Evolutionary conservation across 1,140 invertebrate genomes (phyloP), one percentile per base, ranked within the genome.

Genomic region (Drosophila parabipectinata): DNA sequence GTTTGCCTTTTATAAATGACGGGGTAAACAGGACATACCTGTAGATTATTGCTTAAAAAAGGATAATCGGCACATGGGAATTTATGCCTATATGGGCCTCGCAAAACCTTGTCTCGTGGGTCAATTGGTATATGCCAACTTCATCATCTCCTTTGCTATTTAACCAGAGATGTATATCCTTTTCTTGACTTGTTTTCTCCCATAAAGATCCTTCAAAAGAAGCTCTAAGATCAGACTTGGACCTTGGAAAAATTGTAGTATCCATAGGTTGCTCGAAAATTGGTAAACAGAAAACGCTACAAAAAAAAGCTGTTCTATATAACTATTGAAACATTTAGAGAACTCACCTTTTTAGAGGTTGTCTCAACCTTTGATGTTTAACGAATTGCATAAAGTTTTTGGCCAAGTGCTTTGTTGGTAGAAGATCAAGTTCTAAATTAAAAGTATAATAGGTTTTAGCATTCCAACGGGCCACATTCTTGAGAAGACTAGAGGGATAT

Each of bases 401-500:
- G 0, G 28, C 48, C 10, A 79, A 55, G 12, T 45, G 15, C 4
- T 3, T 24, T 12, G 61, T 58, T 1, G 76, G 76, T 37, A 79
- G 37, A 28, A 67, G 28, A 21, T 50, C 41, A 1, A 57, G 30
- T 15, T 76, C 76, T 37, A 72, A 9, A 1, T 67, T 4, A 12
- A 79, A 18, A 4, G 76, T n/a, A n/a, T 47, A 76, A 54, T 54
- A 62, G 8, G 66, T 79, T 8, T 14, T 37, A 0, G 67, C 67
- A 62, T 79, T 79, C 0, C 54, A 44, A 3, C 72, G 76, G 4
- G 76, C 76, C 15, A 79, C 66, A 66, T 76, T 72, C 15, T 37
- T 64, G 4, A 79, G 24, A 30, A 79, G 26, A 30, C 57, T 15
- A 3, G 66, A 1, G 0, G 76, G 76, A 57, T 79, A 76, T 34